Evolutionary conservation across 2,888 invertebrate genomes (phyloP).

Genomic region (Pammene aurita): DNA sequence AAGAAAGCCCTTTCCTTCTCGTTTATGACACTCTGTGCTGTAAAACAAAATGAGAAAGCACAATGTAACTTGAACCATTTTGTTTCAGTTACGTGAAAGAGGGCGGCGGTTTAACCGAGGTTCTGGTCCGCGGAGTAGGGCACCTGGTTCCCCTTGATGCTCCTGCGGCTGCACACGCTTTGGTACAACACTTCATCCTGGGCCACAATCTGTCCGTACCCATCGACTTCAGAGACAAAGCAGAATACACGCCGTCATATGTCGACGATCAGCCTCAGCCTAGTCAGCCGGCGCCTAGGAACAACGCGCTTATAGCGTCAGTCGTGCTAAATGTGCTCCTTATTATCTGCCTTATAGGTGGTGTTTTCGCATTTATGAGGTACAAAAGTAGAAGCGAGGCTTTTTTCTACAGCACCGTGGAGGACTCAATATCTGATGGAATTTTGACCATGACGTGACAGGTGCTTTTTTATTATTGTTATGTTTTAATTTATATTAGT

Average conservation of each 20-base stretch:
- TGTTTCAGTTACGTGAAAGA: constrained; percentile 80
- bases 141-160: constrained; percentile 85
- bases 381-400: constrained; percentile 35
- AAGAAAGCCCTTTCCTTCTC: too few species aligned
- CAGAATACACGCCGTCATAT: constrained; percentile 27
- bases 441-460: constrained; percentile 40
- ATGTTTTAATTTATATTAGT: constrained; percentile 14
- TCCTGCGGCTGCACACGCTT: constrained; percentile 58
- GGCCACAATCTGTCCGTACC: constrained; percentile 10
- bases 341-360: constrained; percentile 28
- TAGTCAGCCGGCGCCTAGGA: background rate
- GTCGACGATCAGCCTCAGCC: background rate
- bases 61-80: constrained; percentile 16
- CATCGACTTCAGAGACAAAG: background rate
- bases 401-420: constrained; percentile 36
- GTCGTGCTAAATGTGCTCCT: constrained; percentile 40
- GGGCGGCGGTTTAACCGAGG: constrained; percentile 81
- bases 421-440: constrained; percentile 41
- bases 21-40: too few species aligned
- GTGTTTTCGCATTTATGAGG: constrained; percentile 21
- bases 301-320: constrained; percentile 28
- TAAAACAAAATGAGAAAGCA: background rate
- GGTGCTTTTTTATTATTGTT: constrained; percentile 11
- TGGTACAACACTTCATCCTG: constrained; percentile 33
- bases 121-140: constrained; percentile 83